Conservation (phyloP, 2,888 invertebrate species). For the Nineta flava region DNA sequence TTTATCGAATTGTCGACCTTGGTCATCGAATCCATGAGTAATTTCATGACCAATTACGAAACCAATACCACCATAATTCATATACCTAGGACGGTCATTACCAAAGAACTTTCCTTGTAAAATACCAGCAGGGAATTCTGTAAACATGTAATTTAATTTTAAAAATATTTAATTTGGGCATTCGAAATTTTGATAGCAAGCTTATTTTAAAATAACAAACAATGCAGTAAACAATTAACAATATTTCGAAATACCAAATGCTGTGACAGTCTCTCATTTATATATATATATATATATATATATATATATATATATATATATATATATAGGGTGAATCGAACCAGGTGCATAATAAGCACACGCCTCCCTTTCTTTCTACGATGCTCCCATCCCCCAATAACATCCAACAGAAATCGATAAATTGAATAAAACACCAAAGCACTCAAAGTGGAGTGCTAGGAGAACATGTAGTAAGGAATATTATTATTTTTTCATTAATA, state of each 20-base stretch:
- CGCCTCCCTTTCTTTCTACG: no score
- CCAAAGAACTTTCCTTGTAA: constrained; percentile 85
- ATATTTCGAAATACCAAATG: neutral
- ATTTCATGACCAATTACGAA: constrained; percentile 88
- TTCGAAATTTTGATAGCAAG: neutral
- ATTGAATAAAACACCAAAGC: no score
- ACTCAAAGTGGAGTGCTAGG: no score
- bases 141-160: constrained; percentile 8
- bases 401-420: no score
- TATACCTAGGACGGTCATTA: constrained; percentile 72
- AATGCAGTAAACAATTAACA: neutral
- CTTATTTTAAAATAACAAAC: neutral
- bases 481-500: no score
- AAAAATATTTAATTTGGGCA: neutral
- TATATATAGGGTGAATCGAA: no score
- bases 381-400: no score
- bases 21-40: constrained; percentile 79
- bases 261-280: no score
- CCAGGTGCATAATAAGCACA: no score
- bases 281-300: no score
- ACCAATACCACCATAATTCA: constrained; percentile 86
- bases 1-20: constrained; percentile 84
- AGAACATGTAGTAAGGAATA: no score
- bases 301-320: no score
- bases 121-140: constrained; percentile 89